Conservation (phyloP, 2,113 vertebrate species). For the Anguilla rostrata region DNA sequence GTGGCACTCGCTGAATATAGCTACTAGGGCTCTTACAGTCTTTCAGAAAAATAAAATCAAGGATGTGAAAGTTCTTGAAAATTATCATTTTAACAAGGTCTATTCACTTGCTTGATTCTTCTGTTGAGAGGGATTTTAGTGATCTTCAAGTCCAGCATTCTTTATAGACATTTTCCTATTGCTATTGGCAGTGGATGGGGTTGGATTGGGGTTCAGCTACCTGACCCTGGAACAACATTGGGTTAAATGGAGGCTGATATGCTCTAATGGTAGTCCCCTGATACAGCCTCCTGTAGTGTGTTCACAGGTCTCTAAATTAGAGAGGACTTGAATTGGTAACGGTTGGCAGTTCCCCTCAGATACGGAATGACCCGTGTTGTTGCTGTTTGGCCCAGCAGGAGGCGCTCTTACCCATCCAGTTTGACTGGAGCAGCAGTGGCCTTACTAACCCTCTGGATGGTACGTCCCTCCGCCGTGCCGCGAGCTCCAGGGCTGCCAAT, state of each 20-base stretch:
- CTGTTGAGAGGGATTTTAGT: too few relatives aligned
- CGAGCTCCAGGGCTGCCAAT: neutral
- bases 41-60: conserved; percentile 35
- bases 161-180: neutral
- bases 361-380: neutral
- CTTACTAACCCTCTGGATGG: conserved; percentile 99
- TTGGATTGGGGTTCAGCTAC: too few relatives aligned
- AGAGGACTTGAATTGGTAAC: neutral
- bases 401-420: conserved; percentile 96
- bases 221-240: too few relatives aligned
- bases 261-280: neutral
- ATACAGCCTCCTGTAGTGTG: too few relatives aligned
- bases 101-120: too few relatives aligned
- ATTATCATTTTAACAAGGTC: neutral
- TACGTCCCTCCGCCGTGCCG: conserved; percentile 83
- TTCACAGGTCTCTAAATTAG: neutral
- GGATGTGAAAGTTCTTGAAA: neutral
- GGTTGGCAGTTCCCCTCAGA: too few relatives aligned
- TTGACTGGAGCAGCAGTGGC: conserved; percentile 99
- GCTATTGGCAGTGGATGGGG: neutral
- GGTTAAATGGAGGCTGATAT: too few relatives aligned
- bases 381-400: conserved; percentile 73
- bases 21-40: neutral
- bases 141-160: too few relatives aligned
- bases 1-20: too few relatives aligned